Conservation (phyloP, 2,888 invertebrate genomes). For the Leptopilina myrica region DNA sequence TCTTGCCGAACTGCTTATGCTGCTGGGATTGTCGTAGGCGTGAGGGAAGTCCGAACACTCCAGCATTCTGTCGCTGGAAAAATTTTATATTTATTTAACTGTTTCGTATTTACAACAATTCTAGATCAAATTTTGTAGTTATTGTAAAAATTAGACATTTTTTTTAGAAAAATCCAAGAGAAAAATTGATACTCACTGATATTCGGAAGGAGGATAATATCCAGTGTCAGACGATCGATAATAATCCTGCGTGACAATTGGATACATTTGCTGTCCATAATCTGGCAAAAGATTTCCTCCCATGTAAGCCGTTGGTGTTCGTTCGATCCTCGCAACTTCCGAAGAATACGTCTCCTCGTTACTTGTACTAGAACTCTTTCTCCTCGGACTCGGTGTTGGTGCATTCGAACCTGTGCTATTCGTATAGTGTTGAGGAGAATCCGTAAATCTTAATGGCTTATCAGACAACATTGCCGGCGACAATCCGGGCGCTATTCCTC, state of each 20-base stretch:
- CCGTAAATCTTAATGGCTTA: slow-evolving; percentile 85
- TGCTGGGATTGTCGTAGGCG: slow-evolving; percentile 80
- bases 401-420: slow-evolving; percentile 78
- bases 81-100: no score
- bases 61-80: slow-evolving; percentile 67
- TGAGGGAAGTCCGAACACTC: slow-evolving; percentile 75
- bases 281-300: slow-evolving; percentile 68
- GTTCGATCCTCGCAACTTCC: slow-evolving; percentile 66
- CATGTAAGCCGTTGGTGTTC: slow-evolving; percentile 72
- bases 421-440: slow-evolving; percentile 85
- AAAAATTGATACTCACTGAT: slow-evolving; percentile 61
- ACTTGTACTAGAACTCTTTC: slow-evolving; percentile 84
- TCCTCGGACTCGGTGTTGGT: slow-evolving; percentile 83
- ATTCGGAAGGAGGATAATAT: slow-evolving; percentile 69
- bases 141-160: no score
- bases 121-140: no score
- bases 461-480: slow-evolving; percentile 68
- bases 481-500: slow-evolving; percentile 70
- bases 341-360: slow-evolving; percentile 81
- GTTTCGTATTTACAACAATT: no score
- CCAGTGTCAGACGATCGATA: slow-evolving; percentile 68
- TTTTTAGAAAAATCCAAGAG: no score
- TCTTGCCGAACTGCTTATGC: slow-evolving; percentile 74
- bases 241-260: slow-evolving; percentile 68
- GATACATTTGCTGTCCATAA: slow-evolving; percentile 71